Evolutionary conservation across 2,888 invertebrate genomes (phyloP).

Genomic region (Callyntrura sp.): DNA sequence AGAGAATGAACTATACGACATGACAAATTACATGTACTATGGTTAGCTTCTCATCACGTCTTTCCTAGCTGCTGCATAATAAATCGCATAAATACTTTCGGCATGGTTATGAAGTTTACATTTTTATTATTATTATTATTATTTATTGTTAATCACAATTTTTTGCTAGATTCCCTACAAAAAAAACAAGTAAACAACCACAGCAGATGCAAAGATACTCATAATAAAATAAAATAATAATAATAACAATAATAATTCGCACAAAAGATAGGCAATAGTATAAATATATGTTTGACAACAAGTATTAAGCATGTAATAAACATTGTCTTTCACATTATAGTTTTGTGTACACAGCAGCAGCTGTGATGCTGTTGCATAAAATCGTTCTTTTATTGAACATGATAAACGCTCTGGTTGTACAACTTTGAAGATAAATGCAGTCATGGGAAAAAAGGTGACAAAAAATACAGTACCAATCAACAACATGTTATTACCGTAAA

Average conservation of each 20-base stretch:
- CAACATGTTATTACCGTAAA: not conserved
- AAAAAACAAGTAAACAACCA: not conserved
- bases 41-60: constrained; percentile 43
- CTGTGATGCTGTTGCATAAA: constrained; percentile 14
- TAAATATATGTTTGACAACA: constrained; percentile 28
- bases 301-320: constrained; percentile 25
- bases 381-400: not conserved
- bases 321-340: not conserved
- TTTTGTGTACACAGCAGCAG: not conserved
- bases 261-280: constrained; percentile 6
- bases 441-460: constrained; percentile 67
- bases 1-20: constrained; percentile 39
- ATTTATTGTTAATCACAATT: not conserved
- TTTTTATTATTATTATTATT: not conserved
- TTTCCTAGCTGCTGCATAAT: not conserved
- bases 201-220: not conserved
- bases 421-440: constrained; percentile 10
- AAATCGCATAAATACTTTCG: not conserved
- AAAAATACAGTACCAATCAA: constrained; percentile 45
- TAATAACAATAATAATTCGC: not conserved
- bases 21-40: constrained; percentile 53
- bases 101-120: not conserved
- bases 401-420: constrained; percentile 29
- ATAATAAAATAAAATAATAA: constrained; percentile 5
- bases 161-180: constrained; percentile 27